Base-by-base conservation (phyloP, 2,888 invertebrate genomes). In the Microdon myrmicae region DNA sequence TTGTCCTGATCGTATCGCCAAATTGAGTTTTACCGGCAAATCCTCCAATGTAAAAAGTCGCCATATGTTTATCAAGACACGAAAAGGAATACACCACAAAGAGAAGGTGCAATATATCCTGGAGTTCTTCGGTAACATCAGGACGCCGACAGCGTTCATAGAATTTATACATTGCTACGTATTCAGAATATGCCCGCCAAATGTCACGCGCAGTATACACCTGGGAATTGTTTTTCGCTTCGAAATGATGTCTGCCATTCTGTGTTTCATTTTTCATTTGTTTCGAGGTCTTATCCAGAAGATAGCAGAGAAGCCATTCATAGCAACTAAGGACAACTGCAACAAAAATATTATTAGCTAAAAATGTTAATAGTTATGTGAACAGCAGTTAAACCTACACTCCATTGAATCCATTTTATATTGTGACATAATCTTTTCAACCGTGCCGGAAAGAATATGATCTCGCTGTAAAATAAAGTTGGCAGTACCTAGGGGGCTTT, bases 281-380 rank as follows among this genome's bases (percentile, higher is more conserved):
- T 19, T 81, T 79, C 56, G 86, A 82, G 0, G 91, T 91, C 60
- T 87, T 83, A 53, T 86, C 82, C n/a, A 92, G 79, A 3, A 95
- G 81, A 82, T 90, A 90, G 69, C 90, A 88, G 32, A 94, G 83
- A 13, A 96, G 82, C 94, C 94, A 96, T 76, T 90, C 86, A 79
- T 91, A 94, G 16, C 88, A 85, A 31, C 83, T 82, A 22, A 83
- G 81, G 59, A 90, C 84, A 76, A 89, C 90, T 91, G 81, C 16
- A 85, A 81, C 69, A 34, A 32, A 59, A 31, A n/a, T 9, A 5
- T 3, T 10, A 37, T 16, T 25, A 51, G n/a, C 2, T 4, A 6
- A 12, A 10, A n/a, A 4, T 19, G 38, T n/a, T 10, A 2, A 2
- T n/a, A 14, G 4, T 4, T 31, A 5, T 4, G 10, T 4, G 0